Percentiles rank a stretch among this genome's conserved stretches.
Conservation (phyloP, 2,888 invertebrate species). For the Cataglyphis rosenhaueri region DNA sequence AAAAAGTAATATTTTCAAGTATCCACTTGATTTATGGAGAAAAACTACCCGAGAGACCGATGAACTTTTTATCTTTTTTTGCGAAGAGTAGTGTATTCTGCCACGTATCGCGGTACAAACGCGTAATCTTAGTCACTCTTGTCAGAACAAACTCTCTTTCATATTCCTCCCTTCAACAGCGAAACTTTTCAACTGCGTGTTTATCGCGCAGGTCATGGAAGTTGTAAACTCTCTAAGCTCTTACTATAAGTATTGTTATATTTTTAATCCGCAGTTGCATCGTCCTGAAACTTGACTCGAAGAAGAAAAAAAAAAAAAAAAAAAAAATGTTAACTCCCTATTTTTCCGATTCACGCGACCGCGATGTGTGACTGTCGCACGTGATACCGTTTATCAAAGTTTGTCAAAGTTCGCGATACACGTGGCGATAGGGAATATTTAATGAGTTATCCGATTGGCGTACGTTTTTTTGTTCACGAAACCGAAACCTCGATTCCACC, state of each 20-base stretch:
- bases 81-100: neutral
- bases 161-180: neutral
- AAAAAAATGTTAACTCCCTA: neutral
- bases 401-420: slow-evolving; percentile 12
- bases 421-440: slow-evolving; percentile 16
- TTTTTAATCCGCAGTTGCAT: slow-evolving; percentile 22
- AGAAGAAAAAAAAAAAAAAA: neutral
- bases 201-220: slow-evolving; percentile 1
- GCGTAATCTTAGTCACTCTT: neutral
- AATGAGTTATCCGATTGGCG: slow-evolving; percentile 7
- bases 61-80: neutral
- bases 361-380: neutral
- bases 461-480: neutral
- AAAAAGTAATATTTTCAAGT: neutral
- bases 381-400: neutral
- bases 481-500: neutral
- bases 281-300: neutral
- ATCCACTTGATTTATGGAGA: neutral
- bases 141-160: neutral
- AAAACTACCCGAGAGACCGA: neutral
- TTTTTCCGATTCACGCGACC: neutral
- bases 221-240: neutral
- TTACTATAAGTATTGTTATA: slow-evolving; percentile 9
- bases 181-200: slow-evolving; percentile 15
- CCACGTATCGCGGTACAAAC: neutral